These are phyloP conservation scores for Conomelus anceps DNA, from an alignment of 2,888 invertebrate species.

Conservation along the genomic window DNA sequence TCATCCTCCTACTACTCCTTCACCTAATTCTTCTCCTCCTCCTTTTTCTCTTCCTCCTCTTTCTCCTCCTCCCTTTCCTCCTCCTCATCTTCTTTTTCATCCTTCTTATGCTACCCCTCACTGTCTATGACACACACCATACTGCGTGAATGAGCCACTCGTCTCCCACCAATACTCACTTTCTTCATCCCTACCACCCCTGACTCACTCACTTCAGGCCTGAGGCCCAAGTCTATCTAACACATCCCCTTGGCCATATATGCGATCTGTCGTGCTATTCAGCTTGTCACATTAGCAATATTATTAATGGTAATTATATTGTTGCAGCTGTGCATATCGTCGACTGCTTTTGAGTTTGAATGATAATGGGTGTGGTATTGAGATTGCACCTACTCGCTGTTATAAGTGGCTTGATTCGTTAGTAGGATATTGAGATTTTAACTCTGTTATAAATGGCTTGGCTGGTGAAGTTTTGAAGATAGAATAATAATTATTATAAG, in stretches of 20 bases:
- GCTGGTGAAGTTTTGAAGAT: too few species aligned
- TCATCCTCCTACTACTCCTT: conserved; percentile 20
- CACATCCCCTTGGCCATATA: too few species aligned
- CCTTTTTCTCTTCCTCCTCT: too few species aligned
- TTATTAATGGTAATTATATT: neutral
- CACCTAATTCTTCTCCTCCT: conserved; percentile 34
- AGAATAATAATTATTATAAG: too few species aligned
- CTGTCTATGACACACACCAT: neutral
- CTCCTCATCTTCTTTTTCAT: neutral
- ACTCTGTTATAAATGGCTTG: neutral
- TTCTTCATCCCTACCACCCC: neutral
- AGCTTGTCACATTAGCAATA: neutral
- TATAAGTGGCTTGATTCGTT: neutral
- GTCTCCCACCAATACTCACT: neutral
- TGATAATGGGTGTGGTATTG: neutral
- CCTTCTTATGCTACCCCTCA: neutral
- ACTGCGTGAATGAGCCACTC: neutral
- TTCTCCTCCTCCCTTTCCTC: too few species aligned
- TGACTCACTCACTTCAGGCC: too few species aligned
- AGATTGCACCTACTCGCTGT: neutral
- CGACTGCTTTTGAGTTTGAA: neutral
- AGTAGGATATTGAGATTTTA: neutral
- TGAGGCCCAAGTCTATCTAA: too few species aligned
- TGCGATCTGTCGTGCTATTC: neutral
- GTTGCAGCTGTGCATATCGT: neutral